A percentile compares a stretch with the other conserved stretches of the same genome.
Evolutionary conservation across 2,113 vertebrate species (phyloP).

Genomic region (Rhinopomastus cyanomelas): DNA sequence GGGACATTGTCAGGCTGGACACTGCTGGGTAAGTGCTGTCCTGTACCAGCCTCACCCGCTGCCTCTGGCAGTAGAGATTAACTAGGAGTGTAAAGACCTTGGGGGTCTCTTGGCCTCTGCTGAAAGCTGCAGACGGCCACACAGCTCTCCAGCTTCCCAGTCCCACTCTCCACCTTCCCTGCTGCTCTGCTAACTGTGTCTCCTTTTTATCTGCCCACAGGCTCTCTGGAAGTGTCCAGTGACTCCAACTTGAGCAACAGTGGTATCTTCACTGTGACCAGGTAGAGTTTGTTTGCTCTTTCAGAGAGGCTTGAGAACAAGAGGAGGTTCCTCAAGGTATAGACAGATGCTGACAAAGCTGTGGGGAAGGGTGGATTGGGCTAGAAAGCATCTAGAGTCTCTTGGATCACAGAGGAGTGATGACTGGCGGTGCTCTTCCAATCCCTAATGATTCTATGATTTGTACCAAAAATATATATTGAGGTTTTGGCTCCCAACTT

Average conservation of each 20-base stretch:
- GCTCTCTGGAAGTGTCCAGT: conserved; percentile 79
- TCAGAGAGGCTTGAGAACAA: neutral
- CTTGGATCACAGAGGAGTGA: neutral
- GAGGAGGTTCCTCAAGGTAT: accelerated
- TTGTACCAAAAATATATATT: neutral
- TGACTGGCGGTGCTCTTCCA: neutral
- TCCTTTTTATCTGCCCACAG: conserved; percentile 49
- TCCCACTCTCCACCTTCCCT: neutral
- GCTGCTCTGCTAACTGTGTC: neutral
- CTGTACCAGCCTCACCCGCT: neutral
- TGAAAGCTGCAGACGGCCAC: neutral
- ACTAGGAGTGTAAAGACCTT: neutral
- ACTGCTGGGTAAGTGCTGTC: neutral
- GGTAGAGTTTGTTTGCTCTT: conserved; percentile 59
- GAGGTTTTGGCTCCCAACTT: neutral
- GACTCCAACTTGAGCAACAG: conserved; percentile 82
- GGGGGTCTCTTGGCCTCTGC: accelerated
- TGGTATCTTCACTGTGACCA: conserved; percentile 80
- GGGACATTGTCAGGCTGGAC: neutral
- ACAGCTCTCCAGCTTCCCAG: neutral
- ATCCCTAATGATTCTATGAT: too few relatives aligned
- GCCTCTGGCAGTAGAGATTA: neutral
- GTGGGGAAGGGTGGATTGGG: neutral
- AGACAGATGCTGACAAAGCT: neutral
- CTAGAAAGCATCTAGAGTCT: neutral